Conservation (phyloP, 1,140 invertebrate genomes). For the Dendrolimus punctatus region DNA sequence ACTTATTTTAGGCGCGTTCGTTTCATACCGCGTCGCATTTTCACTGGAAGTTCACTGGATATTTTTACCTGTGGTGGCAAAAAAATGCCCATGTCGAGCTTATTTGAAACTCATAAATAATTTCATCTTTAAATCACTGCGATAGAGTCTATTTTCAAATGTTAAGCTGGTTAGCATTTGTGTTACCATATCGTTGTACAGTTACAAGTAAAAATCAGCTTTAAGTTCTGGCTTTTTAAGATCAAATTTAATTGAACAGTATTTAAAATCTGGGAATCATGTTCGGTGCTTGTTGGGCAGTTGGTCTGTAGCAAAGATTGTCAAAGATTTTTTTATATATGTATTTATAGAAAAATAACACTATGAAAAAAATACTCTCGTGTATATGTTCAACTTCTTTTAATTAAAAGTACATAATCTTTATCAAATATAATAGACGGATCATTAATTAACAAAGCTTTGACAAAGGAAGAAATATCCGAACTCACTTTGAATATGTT, state of each 20-base stretch:
- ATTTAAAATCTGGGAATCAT: conserved; percentile 31
- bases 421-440: too few relatives aligned
- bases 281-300: conserved; percentile 44
- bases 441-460: too few relatives aligned
- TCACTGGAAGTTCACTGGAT: conserved; percentile 50
- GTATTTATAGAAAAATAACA: neutral
- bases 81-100: conserved; percentile 48
- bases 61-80: conserved; percentile 65
- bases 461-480: too few relatives aligned
- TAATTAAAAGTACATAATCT: neutral
- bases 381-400: neutral
- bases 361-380: neutral
- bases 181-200: conserved; percentile 20
- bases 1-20: conserved; percentile 20
- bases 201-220: conserved; percentile 14
- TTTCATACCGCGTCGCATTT: conserved; percentile 38
- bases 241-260: conserved; percentile 10
- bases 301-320: conserved; percentile 45
- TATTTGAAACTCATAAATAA: conserved; percentile 9
- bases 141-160: conserved; percentile 13
- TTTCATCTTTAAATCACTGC: conserved; percentile 1
- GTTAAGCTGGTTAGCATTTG: conserved; percentile 22
- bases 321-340: conserved; percentile 30
- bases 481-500: too few relatives aligned
- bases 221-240: conserved; percentile 10